Conservation (phyloP, 2,113 vertebrate species). For the Brachirus orientalis region DNA sequence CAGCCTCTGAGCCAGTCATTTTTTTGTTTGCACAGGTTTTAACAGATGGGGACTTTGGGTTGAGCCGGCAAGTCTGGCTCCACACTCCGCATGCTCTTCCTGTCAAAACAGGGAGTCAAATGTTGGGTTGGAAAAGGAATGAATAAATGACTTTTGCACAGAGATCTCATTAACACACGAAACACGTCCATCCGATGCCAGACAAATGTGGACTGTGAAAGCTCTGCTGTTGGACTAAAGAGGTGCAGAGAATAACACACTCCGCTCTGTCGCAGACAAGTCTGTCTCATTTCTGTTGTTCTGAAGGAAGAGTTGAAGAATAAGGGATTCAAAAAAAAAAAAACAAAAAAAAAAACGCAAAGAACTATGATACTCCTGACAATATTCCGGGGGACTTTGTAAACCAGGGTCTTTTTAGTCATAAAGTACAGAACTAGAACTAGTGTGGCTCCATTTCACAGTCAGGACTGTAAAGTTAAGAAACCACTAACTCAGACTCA, state of each 20-base stretch:
- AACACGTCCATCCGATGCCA: conserved; percentile 83
- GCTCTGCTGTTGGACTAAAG: conserved; percentile 62
- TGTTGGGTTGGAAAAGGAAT: conserved; percentile 58
- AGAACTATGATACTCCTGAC: conserved; percentile 81
- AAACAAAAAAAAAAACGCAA: conserved; percentile 43
- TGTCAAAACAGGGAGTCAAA: conserved; percentile 66
- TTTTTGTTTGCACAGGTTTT: conserved; percentile 64
- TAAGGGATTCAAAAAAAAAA: conserved; percentile 35
- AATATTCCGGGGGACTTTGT: conserved; percentile 85
- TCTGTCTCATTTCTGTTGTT: conserved; percentile 76
- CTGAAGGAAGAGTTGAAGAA: conserved; percentile 55
- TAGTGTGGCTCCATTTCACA: conserved; percentile 86
- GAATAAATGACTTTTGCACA: conserved; percentile 74
- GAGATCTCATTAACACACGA: conserved; percentile 67
- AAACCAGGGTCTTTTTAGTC: conserved; percentile 88
- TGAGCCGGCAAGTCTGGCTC: conserved; percentile 53
- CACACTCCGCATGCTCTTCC: conserved; percentile 56
- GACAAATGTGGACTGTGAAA: conserved; percentile 90
- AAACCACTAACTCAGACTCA: conserved; percentile 98
- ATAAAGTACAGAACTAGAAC: conserved; percentile 84
- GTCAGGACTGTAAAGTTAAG: conserved; percentile 89
- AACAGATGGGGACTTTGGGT: conserved; percentile 47
- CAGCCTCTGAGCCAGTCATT: conserved; percentile 89
- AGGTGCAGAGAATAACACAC: conserved; percentile 67
- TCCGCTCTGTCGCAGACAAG: conserved; percentile 80